Conservation (phyloP, 2,888 invertebrate genomes). For the Synergus japonicus region DNA sequence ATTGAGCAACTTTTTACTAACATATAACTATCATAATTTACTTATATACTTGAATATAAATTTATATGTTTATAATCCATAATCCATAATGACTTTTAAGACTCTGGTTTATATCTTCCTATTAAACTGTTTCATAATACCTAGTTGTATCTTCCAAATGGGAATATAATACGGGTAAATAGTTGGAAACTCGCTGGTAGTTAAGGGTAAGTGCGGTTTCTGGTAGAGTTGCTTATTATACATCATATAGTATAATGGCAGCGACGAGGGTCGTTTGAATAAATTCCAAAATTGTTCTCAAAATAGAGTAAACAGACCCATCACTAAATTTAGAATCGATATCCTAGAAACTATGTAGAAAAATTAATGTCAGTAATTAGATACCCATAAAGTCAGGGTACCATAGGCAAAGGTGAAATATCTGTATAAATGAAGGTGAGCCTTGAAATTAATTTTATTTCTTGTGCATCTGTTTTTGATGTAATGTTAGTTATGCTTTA, state of each 20-base stretch:
- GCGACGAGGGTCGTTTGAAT: neutral
- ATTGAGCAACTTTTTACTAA: neutral
- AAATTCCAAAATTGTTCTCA: neutral
- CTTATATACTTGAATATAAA: too few relatives aligned
- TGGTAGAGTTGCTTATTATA: neutral
- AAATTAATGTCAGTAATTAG: too few relatives aligned
- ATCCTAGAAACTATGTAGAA: too few relatives aligned
- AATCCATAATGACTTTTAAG: neutral
- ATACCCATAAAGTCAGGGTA: neutral
- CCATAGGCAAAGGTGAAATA: neutral
- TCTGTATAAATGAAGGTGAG: conserved; percentile 20
- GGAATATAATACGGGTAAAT: conserved; percentile 4
- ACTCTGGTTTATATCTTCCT: neutral
- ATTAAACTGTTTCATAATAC: neutral
- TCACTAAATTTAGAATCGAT: neutral
- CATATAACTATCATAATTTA: too few relatives aligned
- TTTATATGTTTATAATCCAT: too few relatives aligned
- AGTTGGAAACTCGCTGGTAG: conserved; percentile 6
- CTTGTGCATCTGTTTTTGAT: neutral
- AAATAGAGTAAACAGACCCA: neutral
- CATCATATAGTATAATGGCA: neutral
- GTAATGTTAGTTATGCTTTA: neutral
- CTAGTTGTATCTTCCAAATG: neutral
- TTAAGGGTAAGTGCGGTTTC: conserved; percentile 12
- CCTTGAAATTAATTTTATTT: neutral